phyloP scores from a whole-genome alignment of 1,140 invertebrate species.

The Aphis craccivora region DNA sequence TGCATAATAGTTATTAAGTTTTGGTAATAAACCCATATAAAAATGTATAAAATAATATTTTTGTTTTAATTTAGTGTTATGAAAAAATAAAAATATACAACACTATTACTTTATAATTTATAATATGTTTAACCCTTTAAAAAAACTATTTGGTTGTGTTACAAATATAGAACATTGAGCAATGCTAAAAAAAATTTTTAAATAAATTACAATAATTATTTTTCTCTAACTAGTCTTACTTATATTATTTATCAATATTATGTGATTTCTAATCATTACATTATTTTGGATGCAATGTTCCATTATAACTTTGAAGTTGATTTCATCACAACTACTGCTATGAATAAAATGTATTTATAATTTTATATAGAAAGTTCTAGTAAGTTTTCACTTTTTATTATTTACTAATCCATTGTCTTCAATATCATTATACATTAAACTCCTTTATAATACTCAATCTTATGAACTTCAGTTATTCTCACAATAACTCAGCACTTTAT shows the following conservation, averaged over 20 bases:
- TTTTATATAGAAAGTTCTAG: not conserved
- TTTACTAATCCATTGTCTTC: not conserved
- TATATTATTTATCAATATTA: not conserved
- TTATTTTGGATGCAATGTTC: not conserved
- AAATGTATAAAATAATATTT: not conserved
- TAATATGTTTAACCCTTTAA: not conserved
- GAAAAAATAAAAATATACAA: no score
- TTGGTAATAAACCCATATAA: not conserved
- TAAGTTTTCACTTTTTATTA: not conserved
- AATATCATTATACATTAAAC: no score
- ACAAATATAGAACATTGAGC: not conserved
- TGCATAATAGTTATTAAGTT: not conserved
- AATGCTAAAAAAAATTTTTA: not conserved
- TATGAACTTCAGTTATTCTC: no score
- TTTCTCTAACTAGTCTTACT: not conserved
- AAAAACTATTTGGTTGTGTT: not conserved
- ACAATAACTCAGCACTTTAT: not conserved
- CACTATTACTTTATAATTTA: not conserved
- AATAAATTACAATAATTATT: not conserved
- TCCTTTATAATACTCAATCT: not conserved
- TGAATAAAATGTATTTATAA: not conserved
- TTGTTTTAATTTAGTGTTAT: no score
- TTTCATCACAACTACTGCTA: not conserved
- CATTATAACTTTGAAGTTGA: not conserved
- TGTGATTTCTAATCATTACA: not conserved